Evolutionary conservation across 2,113 vertebrate genomes (phyloP), one percentile per base, ranked within the genome.

Genomic region (Natator depressus): DNA sequence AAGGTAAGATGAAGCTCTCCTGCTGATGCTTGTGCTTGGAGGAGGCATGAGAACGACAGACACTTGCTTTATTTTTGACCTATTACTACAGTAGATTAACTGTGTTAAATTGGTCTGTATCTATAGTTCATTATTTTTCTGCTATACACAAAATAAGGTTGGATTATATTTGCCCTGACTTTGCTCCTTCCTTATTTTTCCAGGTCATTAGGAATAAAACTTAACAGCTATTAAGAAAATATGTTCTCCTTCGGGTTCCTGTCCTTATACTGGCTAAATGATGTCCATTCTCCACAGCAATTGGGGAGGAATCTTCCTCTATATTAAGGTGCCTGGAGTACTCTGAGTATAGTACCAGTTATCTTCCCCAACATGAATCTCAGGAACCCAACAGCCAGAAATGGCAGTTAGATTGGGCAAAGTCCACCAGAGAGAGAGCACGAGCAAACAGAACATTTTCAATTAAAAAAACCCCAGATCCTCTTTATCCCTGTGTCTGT

Each of bases 1-100:
- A 89, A 82, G 59, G 72, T 25, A 87, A 35, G 3, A 4, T 93
- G 62, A 84, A 92, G 65, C 54, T 95, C 4, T 93, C 79, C 31
- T 85, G 69, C 42, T 82, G 89, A 86, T 13, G 24, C 16, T 5
- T 69, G 31, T 51, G 1, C 81, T 85, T 57, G 25, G 57, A 87
- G 27, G 42, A 86, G 47, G 94, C 95, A 59, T 80, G 62, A 2
- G 38, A 46, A n/a, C 80, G 17, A 38, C n/a, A 69, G 2, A 29
- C 5, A 72, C 1, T 2, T 8, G 20, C 47, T 25, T 25, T n/a
- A 27, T 12, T 79, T 95, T 85, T 53, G 11, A 31, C 51, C 5
- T 24, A 69, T 22, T 78, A 80, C 9, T 53, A 11, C 9, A 50
- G 25, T n/a, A 69, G 17, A 69, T 53, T 51, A 53, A 42, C 69